phyloP scores from a whole-genome alignment of 2,797 vertebrate species.

The Crypturellus tataupa region DNA sequence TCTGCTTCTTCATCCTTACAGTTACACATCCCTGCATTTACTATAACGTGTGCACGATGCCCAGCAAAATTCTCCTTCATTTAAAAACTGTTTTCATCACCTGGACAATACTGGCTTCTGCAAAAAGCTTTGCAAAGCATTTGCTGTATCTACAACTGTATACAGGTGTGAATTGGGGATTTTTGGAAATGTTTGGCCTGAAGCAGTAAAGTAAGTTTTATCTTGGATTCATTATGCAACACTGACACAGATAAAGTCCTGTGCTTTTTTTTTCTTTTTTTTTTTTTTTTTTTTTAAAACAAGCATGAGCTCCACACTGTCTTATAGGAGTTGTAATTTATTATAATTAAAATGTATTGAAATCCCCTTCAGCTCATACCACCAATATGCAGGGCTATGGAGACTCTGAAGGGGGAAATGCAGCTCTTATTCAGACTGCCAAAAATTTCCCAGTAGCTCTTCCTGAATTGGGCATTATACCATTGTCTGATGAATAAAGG shows the following conservation, averaged over 20 bases:
- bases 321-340: background rate
- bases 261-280: background rate
- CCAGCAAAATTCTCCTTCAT: background rate
- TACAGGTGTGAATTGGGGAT: background rate
- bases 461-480: background rate
- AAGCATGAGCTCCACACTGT: background rate
- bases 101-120: background rate
- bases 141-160: background rate
- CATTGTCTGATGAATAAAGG: background rate
- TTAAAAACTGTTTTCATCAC: background rate
- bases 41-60: background rate
- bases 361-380: background rate
- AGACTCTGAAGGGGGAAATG: background rate
- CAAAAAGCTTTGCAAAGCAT: background rate
- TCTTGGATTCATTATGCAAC: background rate
- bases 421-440: background rate
- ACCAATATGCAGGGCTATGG: background rate
- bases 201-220: background rate
- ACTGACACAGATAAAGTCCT: background rate
- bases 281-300: no score
- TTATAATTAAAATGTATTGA: accelerated
- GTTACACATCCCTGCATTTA: background rate
- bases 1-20: background rate
- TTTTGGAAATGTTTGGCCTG: background rate
- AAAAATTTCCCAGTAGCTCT: background rate